phyloP scores from a whole-genome alignment of 2,113 vertebrate species.

The Picathartes gymnocephalus region DNA sequence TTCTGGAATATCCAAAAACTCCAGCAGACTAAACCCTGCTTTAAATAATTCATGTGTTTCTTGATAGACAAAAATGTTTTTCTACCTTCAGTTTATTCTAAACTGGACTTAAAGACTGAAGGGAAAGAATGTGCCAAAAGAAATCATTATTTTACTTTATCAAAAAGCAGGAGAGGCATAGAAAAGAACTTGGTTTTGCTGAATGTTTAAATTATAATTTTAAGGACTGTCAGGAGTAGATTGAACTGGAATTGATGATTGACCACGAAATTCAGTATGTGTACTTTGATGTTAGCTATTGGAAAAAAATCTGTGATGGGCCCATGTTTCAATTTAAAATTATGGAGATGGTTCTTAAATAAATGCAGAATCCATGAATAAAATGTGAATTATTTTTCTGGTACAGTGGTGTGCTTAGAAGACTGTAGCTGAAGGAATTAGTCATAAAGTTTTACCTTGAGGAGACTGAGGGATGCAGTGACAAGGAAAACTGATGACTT shows the following conservation, averaged over 20 bases:
- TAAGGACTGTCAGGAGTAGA: not conserved
- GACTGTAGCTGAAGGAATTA: conserved; percentile 21
- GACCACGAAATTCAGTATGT: not conserved
- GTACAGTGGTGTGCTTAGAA: not conserved
- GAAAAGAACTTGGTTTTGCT: not conserved
- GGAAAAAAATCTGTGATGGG: not conserved
- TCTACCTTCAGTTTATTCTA: not conserved
- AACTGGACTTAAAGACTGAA: not conserved
- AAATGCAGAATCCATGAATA: conserved; percentile 33
- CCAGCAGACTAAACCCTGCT: not conserved
- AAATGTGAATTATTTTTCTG: conserved; percentile 26
- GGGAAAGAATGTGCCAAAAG: not conserved
- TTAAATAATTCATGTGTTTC: not conserved
- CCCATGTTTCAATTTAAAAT: conserved; percentile 12
- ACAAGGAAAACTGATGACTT: not conserved
- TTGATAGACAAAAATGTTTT: not conserved
- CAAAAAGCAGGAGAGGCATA: not conserved
- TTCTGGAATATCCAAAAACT: not conserved
- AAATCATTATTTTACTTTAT: not conserved
- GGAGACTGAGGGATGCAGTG: not conserved
- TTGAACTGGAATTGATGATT: not conserved
- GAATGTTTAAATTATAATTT: not conserved
- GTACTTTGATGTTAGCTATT: not conserved
- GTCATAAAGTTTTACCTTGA: conserved; percentile 2
- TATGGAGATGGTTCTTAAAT: conserved; percentile 17